Percentiles rank a stretch among this genome's conserved stretches.
These are phyloP conservation scores for Eolophus roseicapilla DNA, from an alignment of 2,113 vertebrate genomes.

Conservation along the genomic window DNA sequence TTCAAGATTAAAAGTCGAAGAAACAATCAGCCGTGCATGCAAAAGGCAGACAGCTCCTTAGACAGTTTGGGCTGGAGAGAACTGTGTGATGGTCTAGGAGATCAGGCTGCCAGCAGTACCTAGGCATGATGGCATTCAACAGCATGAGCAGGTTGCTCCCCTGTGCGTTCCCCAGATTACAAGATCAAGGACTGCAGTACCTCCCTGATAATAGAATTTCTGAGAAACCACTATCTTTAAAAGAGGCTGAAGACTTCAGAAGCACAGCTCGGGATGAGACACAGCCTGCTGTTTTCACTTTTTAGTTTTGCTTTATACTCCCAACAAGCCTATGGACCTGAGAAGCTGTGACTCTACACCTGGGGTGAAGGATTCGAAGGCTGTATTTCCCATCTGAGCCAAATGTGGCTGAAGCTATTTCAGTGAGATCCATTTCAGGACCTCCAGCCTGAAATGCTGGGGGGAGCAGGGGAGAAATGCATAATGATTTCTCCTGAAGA, in stretches of 20 bases:
- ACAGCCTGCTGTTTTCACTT: neutral
- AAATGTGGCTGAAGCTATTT: neutral
- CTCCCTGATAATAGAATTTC: neutral
- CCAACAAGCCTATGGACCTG: neutral
- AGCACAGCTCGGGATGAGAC: rapidly evolving
- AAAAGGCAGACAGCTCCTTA: neutral
- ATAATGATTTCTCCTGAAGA: neutral
- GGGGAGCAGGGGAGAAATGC: no score
- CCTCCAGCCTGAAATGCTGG: neutral
- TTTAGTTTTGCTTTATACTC: neutral
- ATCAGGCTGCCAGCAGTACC: rapidly evolving
- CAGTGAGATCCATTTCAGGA: neutral
- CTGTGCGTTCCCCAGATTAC: neutral
- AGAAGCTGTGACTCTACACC: neutral
- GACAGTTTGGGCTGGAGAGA: neutral
- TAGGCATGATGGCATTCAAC: rapidly evolving
- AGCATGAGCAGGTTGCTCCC: neutral
- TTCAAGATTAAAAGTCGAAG: neutral
- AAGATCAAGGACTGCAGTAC: neutral
- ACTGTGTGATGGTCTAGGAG: neutral
- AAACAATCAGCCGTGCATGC: rapidly evolving
- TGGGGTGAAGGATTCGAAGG: neutral
- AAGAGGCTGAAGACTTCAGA: neutral
- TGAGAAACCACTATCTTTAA: neutral
- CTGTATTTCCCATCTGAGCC: neutral